Conservation (phyloP, 1,140 invertebrate genomes). For the Cherax quadricarinatus region DNA sequence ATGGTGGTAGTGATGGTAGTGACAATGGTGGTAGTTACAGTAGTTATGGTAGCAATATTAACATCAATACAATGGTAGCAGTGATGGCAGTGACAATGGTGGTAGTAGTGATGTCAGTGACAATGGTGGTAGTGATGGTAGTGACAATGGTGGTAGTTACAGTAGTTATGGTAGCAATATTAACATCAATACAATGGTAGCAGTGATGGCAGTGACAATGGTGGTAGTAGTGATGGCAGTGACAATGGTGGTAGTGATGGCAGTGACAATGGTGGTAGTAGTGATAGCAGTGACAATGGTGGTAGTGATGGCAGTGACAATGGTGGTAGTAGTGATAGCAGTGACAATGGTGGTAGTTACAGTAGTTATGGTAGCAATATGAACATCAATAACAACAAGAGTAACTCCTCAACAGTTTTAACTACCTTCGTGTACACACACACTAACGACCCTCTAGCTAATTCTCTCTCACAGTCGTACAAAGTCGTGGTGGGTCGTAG, state of each 20-base stretch:
- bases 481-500: background rate
- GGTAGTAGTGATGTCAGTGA: background rate
- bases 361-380: background rate
- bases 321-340: background rate
- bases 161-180: no score
- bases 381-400: background rate
- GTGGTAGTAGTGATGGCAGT: background rate
- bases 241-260: background rate
- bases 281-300: background rate
- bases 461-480: constrained; percentile 7
- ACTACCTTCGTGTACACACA: background rate
- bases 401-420: background rate
- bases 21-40: background rate
- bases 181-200: no score
- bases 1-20: background rate
- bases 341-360: background rate
- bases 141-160: background rate
- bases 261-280: background rate
- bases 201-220: background rate
- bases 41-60: no score
- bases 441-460: background rate
- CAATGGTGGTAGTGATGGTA: no score
- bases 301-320: background rate
- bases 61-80: no score
- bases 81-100: background rate